Base-by-base conservation (phyloP, 2,113 vertebrate genomes). In the Hepsetus odoe region DNA sequence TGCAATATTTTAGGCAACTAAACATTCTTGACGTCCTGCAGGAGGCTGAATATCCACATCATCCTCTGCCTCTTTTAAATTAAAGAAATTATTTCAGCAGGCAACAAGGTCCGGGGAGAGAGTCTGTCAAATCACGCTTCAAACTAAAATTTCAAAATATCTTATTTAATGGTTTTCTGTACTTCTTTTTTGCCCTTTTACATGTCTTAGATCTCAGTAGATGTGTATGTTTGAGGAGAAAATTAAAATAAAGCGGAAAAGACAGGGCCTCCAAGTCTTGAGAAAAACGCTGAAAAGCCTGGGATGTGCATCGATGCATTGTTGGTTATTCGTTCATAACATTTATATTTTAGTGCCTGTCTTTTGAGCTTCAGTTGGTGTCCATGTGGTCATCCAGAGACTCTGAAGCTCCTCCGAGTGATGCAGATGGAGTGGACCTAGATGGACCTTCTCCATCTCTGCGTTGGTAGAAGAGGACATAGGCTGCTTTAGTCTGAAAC, bases 391-490 rank as follows among this genome's bases (percentile, higher is more conserved):
- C 96, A 0, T 95, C 94, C 4, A 90, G 92, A 30, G 90, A 84
- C 0, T 89, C 90, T 0, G 90, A 86, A 28, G 90, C 91, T 77
- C 90, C 91, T 38, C 92, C 91, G 42, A 91, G 74, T 1, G 91
- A 88, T 35, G 92, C 91, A 8, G 87, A 88, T n/a, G 90, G 58
- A 49, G 90, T 89, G 72, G 91, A 85, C 67, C 88, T 89, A 77
- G 88, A 77, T 44, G 85, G 87, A 28, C 86, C 85, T 14, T 95
- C 93, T 3, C 89, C 83, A 2, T 94, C 96, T 83, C 95, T 92
- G 65, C 96, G 96, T 86, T 97, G 95, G 87, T 98, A 98, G 81
- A 99, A 99, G 40, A 99, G 92, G 88, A 99, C 96, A 0, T 98
- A 98, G 0, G 97, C 97, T 2, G 97, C 97, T 87, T 98, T 99